Evolutionary conservation across 2,797 vertebrate species (phyloP).

Genomic region (Helarctos malayanus): DNA sequence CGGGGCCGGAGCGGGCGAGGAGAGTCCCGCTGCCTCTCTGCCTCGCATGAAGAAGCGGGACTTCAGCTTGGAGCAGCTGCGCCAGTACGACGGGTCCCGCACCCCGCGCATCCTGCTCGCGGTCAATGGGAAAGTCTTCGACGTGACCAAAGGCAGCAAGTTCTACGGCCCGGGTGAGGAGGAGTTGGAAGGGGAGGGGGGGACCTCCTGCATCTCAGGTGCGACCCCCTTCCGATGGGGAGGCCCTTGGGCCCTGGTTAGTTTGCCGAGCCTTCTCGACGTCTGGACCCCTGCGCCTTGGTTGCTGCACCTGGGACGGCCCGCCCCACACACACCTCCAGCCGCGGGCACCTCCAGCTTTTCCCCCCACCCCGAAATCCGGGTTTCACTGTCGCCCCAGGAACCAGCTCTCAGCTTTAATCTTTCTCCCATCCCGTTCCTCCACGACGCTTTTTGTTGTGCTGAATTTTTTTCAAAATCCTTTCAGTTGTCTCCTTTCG

Average conservation of each 20-base stretch:
- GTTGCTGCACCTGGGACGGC: conserved; percentile 5
- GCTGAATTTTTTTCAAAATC: conserved; percentile 35
- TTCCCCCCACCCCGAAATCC: background rate
- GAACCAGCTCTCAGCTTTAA: background rate
- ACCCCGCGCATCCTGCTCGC: conserved; percentile 98
- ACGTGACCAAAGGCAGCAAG: conserved; percentile 97
- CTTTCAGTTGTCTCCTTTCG: background rate
- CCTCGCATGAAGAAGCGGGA: conserved; percentile 99
- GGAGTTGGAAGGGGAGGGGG: background rate
- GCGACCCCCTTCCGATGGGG: background rate
- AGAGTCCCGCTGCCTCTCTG: conserved; percentile 92
- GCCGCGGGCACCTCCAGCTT: background rate
- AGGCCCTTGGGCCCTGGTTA: background rate
- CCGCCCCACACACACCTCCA: background rate
- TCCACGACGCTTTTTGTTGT: background rate
- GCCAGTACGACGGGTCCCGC: conserved; percentile 95
- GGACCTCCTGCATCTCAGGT: background rate
- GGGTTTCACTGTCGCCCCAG: background rate
- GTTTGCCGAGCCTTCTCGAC: background rate
- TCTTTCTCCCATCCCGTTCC: background rate
- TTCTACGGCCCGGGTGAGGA: conserved; percentile 98
- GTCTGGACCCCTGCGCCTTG: background rate
- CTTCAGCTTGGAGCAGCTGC: conserved; percentile 96
- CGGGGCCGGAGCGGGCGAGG: conserved; percentile 90
- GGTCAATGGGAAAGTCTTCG: conserved; percentile 99